Evolutionary conservation across 2,797 vertebrate genomes (phyloP).

Genomic region (Gadopsis bispinosus): DNA sequence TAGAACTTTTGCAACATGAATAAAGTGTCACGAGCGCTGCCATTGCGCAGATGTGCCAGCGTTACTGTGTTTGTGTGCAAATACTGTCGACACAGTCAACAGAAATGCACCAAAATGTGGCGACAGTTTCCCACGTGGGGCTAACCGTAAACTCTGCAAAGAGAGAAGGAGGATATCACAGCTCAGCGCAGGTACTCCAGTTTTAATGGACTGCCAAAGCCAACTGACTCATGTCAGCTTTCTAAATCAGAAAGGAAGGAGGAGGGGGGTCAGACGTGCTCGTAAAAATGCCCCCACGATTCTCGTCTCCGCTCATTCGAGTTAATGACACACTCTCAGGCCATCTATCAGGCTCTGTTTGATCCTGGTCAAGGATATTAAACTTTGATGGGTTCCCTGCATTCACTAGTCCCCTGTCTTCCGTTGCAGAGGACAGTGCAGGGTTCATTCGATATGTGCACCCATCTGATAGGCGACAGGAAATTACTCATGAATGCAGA

Average conservation of each 20-base stretch:
- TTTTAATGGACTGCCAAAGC: slow-evolving; percentile 71
- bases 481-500: slow-evolving; percentile 58
- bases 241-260: slow-evolving; percentile 75
- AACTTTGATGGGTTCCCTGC: slow-evolving; percentile 72
- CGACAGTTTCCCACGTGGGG: slow-evolving; percentile 28
- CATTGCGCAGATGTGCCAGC: slow-evolving; percentile 31
- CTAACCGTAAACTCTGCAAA: slow-evolving; percentile 16
- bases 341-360: slow-evolving; percentile 75
- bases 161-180: slow-evolving; percentile 7
- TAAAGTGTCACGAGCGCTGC: slow-evolving; percentile 38
- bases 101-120: slow-evolving; percentile 23
- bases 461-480: slow-evolving; percentile 52
- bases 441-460: slow-evolving; percentile 47
- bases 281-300: slow-evolving; percentile 70
- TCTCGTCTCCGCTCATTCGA: slow-evolving; percentile 71
- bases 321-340: slow-evolving; percentile 75
- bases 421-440: slow-evolving; percentile 40
- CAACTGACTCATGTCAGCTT: slow-evolving; percentile 70
- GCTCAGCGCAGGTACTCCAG: slow-evolving; percentile 51
- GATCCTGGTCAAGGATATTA: slow-evolving; percentile 78
- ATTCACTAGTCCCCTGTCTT: slow-evolving; percentile 44
- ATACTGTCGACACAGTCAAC: slow-evolving; percentile 37
- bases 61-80: slow-evolving; percentile 54
- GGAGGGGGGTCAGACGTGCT: slow-evolving; percentile 49
- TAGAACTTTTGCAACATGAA: slow-evolving; percentile 44